Evolutionary conservation across 1,140 invertebrate species (phyloP), one percentile per base, ranked within the genome.

Genomic region (Cydia fagiglandana): DNA sequence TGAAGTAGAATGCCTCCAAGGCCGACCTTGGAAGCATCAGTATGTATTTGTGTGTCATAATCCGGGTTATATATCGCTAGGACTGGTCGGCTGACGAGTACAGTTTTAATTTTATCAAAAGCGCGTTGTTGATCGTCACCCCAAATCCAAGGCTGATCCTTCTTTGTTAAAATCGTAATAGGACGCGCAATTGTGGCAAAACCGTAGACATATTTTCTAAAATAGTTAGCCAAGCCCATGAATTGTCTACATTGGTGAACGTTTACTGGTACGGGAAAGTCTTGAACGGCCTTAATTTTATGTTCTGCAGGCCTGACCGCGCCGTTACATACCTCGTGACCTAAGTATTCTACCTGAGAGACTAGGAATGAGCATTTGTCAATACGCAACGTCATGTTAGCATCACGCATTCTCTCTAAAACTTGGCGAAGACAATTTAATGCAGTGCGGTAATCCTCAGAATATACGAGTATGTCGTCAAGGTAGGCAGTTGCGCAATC

Each of bases 151-250:
- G 28, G 28, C 13, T 34, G 13, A 34, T n/a, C 20, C 6, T 68
- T 68, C 15, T 68, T 68, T 34, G 64, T 68, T 7, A 68, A n/a
- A 2, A 7, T 68, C 13, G 64, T 68, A 15, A 68, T 30, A 15
- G 64, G 64, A 2, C 64, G 10, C 2, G 64, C 64, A 15, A 68
- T 68, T 5, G 64, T 68, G 5, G 64, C 64, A n/a, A 68, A 68
- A 5, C 64, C 77, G 9, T 78, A n/a, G 0, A 87, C 76, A 74
- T 80, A 89, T 20, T 77, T 34, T 7, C 82, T 70, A n/a, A 68
- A 68, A 38, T 68, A 68, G 15, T 34, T 68, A 34, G 64, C 64
- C 28, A 68, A n/a, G 15, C 64, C 64, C 24, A 68, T n/a, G 30
- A 68, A 68, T 20, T 68, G 28, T 10, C 50, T 56, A 17, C 50